Evolutionary conservation across 2,797 vertebrate genomes (phyloP), one percentile per base, ranked within the genome.

Genomic region (Mus caroli): DNA sequence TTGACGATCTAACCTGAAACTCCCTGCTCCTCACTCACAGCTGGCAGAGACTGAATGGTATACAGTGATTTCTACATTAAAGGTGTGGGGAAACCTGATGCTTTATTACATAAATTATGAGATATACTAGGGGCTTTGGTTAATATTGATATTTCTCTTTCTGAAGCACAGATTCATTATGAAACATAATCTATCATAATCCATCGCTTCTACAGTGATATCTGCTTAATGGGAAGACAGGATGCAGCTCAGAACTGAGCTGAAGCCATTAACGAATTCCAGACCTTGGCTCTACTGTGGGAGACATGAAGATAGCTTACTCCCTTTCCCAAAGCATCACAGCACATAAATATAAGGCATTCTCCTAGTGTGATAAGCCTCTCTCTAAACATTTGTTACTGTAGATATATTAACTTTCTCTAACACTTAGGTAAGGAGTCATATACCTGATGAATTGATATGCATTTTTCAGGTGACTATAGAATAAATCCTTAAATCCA

Each of bases 111-210:
- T 71, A 52, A 50, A 78, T 96, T 96, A 37, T 94, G 91, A 98
- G 94, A 94, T 92, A 91, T 97, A 95, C 40, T 56, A 7, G 13
- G 93, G 90, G 91, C 82, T 91, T 85, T 80, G 8, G 88, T 88
- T 84, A 77, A 71, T 90, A 94, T 1, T 86, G 50, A 80, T 58
- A 73, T 79, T 94, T 94, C 73, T 91, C 28, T 58, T 94, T 91
- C 46, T 64, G 54, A 94, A 95, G 94, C 46, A 52, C 4, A 64
- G 43, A 75, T 85, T 73, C 90, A 94, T 96, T 67, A 94, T 97
- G 88, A 96, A 96, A 91, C 50, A 78, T 96, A 93, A 95, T 95
- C 92, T 80, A 89, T 95, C 89, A 78, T 95, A 91, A 96, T 95
- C 91, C 80, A 90, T 95, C 82, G 82, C 92, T 94, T n/a, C 52